Percentiles rank a stretch among this genome's conserved stretches.
Evolutionary conservation across 1,140 invertebrate species (phyloP).

Genomic region (Drosophila melanogaster): Release_6_plus_ISO1_MT NC_004354.4:16278001-16278500

Average conservation of each 20-base stretch:
- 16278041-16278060: not conserved
- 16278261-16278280: not conserved
- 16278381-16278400: constrained; percentile 26
- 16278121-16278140: not conserved
- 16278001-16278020: not conserved
- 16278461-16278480: constrained; percentile 73
- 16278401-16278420: constrained; percentile 44
- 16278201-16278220: not conserved
- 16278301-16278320: not conserved
- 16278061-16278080: not conserved
- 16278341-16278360: not conserved
- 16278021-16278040: not conserved
- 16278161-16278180: too few relatives aligned
- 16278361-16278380: not conserved
- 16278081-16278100: not conserved
- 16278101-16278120: not conserved
- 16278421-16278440: constrained; percentile 24
- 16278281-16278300: not conserved
- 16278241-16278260: not conserved
- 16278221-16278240: not conserved
- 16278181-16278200: not conserved
- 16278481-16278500: constrained; percentile 79
- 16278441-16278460: constrained; percentile 44
- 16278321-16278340: not conserved
- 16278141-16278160: not conserved